Evolutionary conservation across 1,140 invertebrate genomes (phyloP).

Genomic region (Eurosta solidaginis): DNA sequence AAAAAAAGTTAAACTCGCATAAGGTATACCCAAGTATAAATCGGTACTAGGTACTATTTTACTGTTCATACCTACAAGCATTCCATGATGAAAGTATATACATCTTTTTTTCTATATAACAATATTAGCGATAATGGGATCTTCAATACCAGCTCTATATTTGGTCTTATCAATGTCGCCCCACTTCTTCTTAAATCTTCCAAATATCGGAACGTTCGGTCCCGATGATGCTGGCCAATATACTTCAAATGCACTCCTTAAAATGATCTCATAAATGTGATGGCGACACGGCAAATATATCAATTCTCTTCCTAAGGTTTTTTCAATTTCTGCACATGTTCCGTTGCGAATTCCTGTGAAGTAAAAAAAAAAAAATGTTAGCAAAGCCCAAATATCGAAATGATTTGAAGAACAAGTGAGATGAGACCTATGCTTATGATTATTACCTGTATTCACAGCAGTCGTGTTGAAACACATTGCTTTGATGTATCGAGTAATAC

Average conservation of each 20-base stretch:
- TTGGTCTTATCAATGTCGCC: background rate
- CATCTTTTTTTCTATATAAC: too few species aligned
- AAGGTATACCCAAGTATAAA: background rate
- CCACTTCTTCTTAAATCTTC: background rate
- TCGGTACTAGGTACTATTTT: background rate
- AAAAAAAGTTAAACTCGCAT: background rate
- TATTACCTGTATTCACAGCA: conserved; percentile 40
- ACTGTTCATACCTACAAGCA: background rate
- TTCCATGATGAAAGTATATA: too few species aligned
- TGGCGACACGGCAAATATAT: background rate
- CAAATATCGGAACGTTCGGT: background rate
- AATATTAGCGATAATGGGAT: background rate
- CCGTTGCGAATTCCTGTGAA: background rate
- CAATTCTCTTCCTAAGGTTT: background rate
- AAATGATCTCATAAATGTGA: conserved; percentile 1
- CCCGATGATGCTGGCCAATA: background rate
- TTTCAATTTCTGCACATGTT: background rate
- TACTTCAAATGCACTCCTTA: background rate
- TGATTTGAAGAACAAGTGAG: too few species aligned
- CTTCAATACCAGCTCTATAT: background rate
- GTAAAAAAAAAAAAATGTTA: too few species aligned
- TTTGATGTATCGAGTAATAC: conserved; percentile 36
- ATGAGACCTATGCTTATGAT: background rate
- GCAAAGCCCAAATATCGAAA: too few species aligned
- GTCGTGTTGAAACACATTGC: conserved; percentile 46